Percentiles rank a stretch among this genome's conserved stretches.
Evolutionary conservation across 2,113 vertebrate species (phyloP).

Genomic region (Trematomus loennbergii): DNA sequence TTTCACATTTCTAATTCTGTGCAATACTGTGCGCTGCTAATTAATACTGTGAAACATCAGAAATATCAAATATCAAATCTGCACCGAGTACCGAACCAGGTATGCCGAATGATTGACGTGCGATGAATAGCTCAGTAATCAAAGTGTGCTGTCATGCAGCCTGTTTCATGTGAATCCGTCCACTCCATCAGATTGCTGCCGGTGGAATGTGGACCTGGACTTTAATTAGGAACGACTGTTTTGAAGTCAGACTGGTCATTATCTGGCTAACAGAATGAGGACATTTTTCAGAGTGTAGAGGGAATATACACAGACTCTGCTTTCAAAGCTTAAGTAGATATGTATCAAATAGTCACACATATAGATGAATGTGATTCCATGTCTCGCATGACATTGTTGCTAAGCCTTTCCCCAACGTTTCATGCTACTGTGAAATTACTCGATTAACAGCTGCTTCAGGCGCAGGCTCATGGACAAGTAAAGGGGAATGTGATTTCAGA

Average conservation of each 20-base stretch:
- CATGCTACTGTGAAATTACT: conserved; percentile 60
- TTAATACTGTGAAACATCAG: conserved; percentile 34
- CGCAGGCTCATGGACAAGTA: conserved; percentile 37
- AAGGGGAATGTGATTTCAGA: conserved; percentile 33
- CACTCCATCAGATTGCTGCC: conserved; percentile 71
- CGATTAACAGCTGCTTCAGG: conserved; percentile 49
- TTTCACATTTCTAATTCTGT: not conserved
- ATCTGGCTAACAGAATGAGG: conserved; percentile 56
- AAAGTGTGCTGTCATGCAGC: conserved; percentile 58
- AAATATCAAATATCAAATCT: conserved; percentile 52
- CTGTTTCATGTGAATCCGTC: conserved; percentile 60
- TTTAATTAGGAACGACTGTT: conserved; percentile 76
- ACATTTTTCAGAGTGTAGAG: conserved; percentile 57
- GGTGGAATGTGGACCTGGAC: conserved; percentile 73
- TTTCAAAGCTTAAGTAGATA: conserved; percentile 63
- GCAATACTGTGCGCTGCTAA: conserved; percentile 1
- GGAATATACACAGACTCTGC: conserved; percentile 27
- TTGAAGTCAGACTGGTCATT: conserved; percentile 74
- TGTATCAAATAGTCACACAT: conserved; percentile 58
- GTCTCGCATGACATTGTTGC: conserved; percentile 53
- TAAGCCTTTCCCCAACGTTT: conserved; percentile 52
- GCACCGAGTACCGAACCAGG: conserved; percentile 30
- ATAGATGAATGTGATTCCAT: conserved; percentile 58
- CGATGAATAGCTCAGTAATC: conserved; percentile 65
- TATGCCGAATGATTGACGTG: conserved; percentile 57